Evolutionary conservation across 2,888 invertebrate genomes (phyloP).

Genomic region (Lampropteryx suffumata): DNA sequence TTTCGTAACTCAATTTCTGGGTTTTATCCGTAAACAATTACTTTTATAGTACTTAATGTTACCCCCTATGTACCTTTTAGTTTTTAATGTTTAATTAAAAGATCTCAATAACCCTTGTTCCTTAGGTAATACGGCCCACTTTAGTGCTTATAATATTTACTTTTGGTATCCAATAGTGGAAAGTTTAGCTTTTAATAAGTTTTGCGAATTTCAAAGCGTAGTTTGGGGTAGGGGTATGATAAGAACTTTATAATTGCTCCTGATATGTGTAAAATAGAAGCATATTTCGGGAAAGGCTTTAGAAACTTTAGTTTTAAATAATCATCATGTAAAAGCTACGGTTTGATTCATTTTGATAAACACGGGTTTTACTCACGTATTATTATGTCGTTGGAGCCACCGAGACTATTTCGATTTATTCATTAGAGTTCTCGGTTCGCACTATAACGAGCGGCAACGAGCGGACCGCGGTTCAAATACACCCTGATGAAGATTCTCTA

Average conservation of each 20-base stretch:
- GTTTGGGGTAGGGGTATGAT: slow-evolving; percentile 1
- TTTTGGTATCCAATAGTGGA: background rate
- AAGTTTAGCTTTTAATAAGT: slow-evolving; percentile 5
- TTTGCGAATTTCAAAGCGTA: background rate
- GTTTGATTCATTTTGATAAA: too few relatives aligned
- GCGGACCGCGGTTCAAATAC: too few relatives aligned
- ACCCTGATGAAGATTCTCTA: too few relatives aligned
- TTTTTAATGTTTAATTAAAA: slow-evolving; percentile 17
- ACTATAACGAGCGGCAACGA: too few relatives aligned
- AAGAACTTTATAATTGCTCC: slow-evolving; percentile 10
- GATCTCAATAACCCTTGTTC: background rate
- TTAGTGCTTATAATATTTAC: background rate
- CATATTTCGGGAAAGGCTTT: background rate
- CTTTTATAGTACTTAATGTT: slow-evolving; percentile 6
- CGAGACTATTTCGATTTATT: too few relatives aligned
- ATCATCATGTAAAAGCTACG: too few relatives aligned
- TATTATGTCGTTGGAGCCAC: too few relatives aligned
- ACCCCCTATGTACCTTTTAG: slow-evolving; percentile 5
- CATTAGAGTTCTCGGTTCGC: too few relatives aligned
- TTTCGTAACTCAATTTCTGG: slow-evolving; percentile 36
- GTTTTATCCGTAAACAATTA: slow-evolving; percentile 32
- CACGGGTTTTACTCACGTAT: too few relatives aligned
- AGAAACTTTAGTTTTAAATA: too few relatives aligned
- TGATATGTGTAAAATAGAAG: background rate
- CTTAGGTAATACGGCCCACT: background rate